phyloP scores from a whole-genome alignment of 2,888 invertebrate species.

The Lithophane ornitopus region DNA sequence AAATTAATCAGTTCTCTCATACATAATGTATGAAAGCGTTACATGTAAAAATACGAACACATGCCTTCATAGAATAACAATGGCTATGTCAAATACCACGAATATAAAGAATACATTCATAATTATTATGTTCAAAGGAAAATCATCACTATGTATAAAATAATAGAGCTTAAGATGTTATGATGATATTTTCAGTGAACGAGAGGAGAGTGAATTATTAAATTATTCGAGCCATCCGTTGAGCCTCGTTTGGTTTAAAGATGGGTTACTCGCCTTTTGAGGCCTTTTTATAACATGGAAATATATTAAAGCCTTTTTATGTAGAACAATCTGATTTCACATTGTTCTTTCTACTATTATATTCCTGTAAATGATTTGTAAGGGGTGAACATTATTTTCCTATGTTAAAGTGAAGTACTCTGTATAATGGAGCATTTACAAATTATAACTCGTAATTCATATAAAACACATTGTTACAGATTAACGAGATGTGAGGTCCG shows the following conservation, averaged over 20 bases:
- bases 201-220: conserved; percentile 79
- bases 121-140: conserved; percentile 67
- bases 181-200: conserved; percentile 70
- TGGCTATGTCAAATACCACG: conserved; percentile 66
- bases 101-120: conserved; percentile 58
- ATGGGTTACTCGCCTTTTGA: conserved; percentile 52
- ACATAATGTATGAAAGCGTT: conserved; percentile 56
- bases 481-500: not conserved
- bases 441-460: not conserved
- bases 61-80: conserved; percentile 65
- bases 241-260: conserved; percentile 71
- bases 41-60: conserved; percentile 61
- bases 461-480: not conserved
- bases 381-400: conserved; percentile 23
- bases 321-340: conserved; percentile 24
- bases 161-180: conserved; percentile 71
- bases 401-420: not conserved
- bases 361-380: conserved; percentile 35
- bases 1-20: conserved; percentile 61
- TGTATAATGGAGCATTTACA: not conserved
- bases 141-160: conserved; percentile 70
- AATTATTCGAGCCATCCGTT: conserved; percentile 80
- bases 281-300: conserved; percentile 33
- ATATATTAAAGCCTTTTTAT: conserved; percentile 43
- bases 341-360: conserved; percentile 29